Conservation (phyloP, 2,888 invertebrate species). For the Drosophila lacicola region DNA sequence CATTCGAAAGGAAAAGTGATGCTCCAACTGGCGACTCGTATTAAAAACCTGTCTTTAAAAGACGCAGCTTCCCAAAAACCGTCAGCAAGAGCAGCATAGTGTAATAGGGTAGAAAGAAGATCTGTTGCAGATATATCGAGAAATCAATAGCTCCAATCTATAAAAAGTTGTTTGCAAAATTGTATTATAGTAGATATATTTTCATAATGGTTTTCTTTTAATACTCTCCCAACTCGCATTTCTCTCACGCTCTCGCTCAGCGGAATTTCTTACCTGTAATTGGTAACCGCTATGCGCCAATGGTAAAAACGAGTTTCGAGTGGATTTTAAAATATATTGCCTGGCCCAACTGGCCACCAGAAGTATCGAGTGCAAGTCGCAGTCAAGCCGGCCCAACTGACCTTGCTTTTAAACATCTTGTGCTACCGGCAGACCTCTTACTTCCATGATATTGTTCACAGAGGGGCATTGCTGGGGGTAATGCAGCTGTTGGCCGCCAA, state of each 20-base stretch:
- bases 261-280: conserved; percentile 15
- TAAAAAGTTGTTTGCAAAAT: background rate
- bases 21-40: conserved; percentile 36
- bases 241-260: background rate
- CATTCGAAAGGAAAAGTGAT: conserved; percentile 76
- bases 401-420: conserved; percentile 47
- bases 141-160: background rate
- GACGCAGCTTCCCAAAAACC: background rate
- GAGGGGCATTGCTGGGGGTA: background rate
- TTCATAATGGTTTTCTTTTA: background rate
- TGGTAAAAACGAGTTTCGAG: conserved; percentile 48
- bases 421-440: conserved; percentile 48
- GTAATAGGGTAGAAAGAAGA: background rate
- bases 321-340: conserved; percentile 14
- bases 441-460: conserved; percentile 13
- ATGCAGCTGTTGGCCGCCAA: conserved; percentile 6
- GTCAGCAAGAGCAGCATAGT: background rate
- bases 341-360: conserved; percentile 42
- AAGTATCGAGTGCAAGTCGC: conserved; percentile 33
- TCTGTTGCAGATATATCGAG: background rate
- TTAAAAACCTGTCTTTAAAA: conserved; percentile 57
- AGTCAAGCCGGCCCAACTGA: conserved; percentile 35
- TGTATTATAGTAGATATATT: background rate
- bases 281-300: conserved; percentile 6
- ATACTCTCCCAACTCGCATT: too few relatives aligned